Percentiles rank a stretch among this genome's conserved stretches.
Conservation (phyloP, 1,140 invertebrate species). For the Pogonomyrmex californicus region DNA sequence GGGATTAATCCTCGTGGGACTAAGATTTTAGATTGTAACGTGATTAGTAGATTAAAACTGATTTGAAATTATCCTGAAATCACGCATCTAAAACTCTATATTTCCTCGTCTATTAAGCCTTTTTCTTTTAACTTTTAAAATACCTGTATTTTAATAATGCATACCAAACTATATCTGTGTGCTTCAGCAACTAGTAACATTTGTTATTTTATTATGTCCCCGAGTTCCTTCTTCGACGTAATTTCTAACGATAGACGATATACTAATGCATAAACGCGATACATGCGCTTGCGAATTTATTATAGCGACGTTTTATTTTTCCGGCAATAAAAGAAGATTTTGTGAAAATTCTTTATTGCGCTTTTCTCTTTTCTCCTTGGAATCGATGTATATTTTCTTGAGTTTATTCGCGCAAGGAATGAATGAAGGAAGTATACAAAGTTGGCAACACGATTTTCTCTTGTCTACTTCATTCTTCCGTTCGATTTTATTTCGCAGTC, state of each 20-base stretch:
- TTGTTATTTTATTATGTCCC: not conserved
- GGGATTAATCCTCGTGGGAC: slow-evolving; percentile 52
- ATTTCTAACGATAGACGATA: not conserved
- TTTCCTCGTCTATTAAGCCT: not conserved
- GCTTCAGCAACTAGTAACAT: too few relatives aligned
- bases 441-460: slow-evolving; percentile 18
- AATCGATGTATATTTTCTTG: slow-evolving; percentile 40
- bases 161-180: not conserved
- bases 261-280: not conserved
- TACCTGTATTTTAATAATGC: not conserved
- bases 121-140: not conserved
- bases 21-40: slow-evolving; percentile 10
- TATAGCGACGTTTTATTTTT: slow-evolving; percentile 17
- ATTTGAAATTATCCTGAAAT: slow-evolving; percentile 26
- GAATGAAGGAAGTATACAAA: slow-evolving; percentile 30
- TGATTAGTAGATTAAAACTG: not conserved
- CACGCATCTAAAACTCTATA: not conserved
- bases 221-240: not conserved
- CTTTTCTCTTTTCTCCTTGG: slow-evolving; percentile 7
- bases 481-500: slow-evolving; percentile 32
- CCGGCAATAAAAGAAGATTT: not conserved
- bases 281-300: slow-evolving; percentile 15
- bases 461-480: slow-evolving; percentile 22
- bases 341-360: not conserved
- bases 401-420: not conserved